phyloP scores from a whole-genome alignment of 2,113 vertebrate species.

The Nycticebus coucang region DNA sequence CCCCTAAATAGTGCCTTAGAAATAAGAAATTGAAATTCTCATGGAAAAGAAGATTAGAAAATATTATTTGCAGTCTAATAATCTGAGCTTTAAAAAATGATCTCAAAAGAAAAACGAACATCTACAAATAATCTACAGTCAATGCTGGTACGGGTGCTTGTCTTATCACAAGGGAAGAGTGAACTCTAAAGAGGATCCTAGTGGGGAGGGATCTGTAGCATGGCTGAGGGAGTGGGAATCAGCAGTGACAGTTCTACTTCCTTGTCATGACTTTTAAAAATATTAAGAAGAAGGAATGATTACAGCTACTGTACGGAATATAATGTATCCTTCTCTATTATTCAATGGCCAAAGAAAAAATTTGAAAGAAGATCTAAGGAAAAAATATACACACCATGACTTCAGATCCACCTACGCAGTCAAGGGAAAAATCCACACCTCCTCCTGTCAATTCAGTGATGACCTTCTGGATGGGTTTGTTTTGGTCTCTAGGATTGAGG shows the following conservation, averaged over 20 bases:
- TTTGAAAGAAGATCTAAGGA: not conserved
- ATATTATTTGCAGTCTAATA: not conserved
- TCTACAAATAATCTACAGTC: not conserved
- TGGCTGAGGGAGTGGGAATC: not conserved
- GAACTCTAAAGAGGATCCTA: not conserved
- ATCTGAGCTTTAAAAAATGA: not conserved
- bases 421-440: slow-evolving; percentile 91
- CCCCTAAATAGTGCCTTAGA: not conserved
- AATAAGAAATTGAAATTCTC: not conserved
- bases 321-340: not conserved
- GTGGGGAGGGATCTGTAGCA: not conserved
- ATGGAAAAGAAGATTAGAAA: not conserved
- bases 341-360: not conserved
- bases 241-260: not conserved
- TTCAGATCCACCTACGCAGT: slow-evolving; percentile 86
- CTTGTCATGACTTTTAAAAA: not conserved
- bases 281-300: not conserved
- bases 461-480: slow-evolving; percentile 87
- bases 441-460: slow-evolving; percentile 84
- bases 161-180: not conserved
- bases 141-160: not conserved
- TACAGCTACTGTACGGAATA: not conserved
- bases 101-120: not conserved
- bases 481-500: slow-evolving; percentile 87
- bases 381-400: slow-evolving; percentile 87